Base-by-base conservation (phyloP, 2,888 invertebrate genomes). In the Esperia sulphurella region DNA sequence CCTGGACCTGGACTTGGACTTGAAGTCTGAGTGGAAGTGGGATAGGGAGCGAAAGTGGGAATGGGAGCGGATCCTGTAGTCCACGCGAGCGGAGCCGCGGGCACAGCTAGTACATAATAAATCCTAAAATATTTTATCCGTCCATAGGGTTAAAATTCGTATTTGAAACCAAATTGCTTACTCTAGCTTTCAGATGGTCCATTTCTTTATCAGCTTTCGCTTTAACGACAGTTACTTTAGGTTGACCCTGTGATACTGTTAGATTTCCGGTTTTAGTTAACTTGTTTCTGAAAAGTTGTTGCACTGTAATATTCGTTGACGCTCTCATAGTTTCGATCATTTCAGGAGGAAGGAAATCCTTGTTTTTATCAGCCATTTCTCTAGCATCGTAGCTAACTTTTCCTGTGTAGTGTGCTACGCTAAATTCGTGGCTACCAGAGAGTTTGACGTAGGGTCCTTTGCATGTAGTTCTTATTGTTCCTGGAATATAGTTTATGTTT, bases 321-420 rank as follows among this genome's bases (percentile, higher is more conserved):
- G 92, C 91, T 58, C 97, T 91, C 86, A 98, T 92, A 0, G 95
- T 94, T 81, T 96, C 96, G 49, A 96, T 94, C 88, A 98, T 93
- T 87, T 98, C 98, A 0, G 95, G 95, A 0, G 97, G 95, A 10
- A 97, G 90, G 69, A 97, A 97, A 75, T 98, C 97, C 46, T 96
- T 93, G 83, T 98, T 98, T 77, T 96, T 96, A 63, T 95, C 95
- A 21, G 95, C 91, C 90, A 98, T 95, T 69, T 96, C 95, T 55
- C 93, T 91, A 0, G 94, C 94, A 65, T 96, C 95, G 75, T 98
- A 98, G 61, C 92, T 93, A 10, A 97, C 93, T 82, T 94, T 95
- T 13, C 98, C 97, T 10, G 97, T 97, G 71, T 95, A 98, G 82
- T 98, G 98, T 21, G 96, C 94, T 21, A 98, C 93, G 28, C 94